Base-by-base conservation (phyloP, 2,113 vertebrate genomes). In the Pithys albifrons region DNA sequence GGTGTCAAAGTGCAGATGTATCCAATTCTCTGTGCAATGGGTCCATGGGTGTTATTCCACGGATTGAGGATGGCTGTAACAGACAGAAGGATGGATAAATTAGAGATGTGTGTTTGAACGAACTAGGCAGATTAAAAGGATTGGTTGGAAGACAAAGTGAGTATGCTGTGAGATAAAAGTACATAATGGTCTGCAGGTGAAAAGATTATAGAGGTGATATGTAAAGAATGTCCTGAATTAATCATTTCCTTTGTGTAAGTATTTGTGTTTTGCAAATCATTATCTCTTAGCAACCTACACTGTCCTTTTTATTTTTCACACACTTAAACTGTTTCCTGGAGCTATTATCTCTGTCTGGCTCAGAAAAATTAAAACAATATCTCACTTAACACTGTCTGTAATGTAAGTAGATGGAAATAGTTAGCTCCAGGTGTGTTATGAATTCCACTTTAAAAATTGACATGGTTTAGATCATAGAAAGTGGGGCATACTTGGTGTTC, bases 171-270 rank as follows among this genome's bases (percentile, higher is more conserved):
- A 96, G 86, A 95, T 89, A 86, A 84, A 71, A 31, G 76, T 59
- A 58, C 12, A 12, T 83, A 73, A 62, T 74, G 29, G 48, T 35
- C 39, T 95, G 58, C 76, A 91, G 48, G 65, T 92, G 86, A 61
- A 83, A 86, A 91, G 52, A 79, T 93, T 69, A 69, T 17, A 61
- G 25, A 78, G 55, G 14, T 52, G 83, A 92, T 85, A 87, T 3
- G 28, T 75, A 69, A 90, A 93, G 91, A 95, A 96, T 83, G 39
- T 77, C 78, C 82, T 91, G 90, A 88, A 85, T 88, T 74, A 94
- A 93, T 88, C 41, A 77, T 18, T 93, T 88, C 67, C 71, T 88
- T 92, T 74, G 18, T 83, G 23, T 66, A 89, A 76, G 37, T 69
- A 70, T 69, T 88, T 91, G 49, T 76, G 39, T 88, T 94, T 94